Conservation (phyloP, 2,888 invertebrate species). For the Tipula helvola region DNA sequence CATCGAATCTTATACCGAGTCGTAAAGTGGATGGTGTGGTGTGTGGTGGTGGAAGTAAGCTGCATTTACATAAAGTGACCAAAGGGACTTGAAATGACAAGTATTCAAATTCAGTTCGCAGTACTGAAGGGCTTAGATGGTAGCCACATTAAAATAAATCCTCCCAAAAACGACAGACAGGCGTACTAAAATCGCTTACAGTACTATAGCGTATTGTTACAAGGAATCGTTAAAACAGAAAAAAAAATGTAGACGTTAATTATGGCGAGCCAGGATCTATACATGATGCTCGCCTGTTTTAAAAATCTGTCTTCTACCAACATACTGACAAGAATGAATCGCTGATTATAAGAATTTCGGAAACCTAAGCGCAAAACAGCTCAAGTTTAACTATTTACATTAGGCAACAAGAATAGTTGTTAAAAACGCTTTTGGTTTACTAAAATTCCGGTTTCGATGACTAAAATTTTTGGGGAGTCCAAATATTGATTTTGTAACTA, state of each 20-base stretch:
- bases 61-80: constrained; percentile 17
- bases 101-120: neutral
- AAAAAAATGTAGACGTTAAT: too few species aligned
- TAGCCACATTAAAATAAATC: constrained; percentile 17
- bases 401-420: constrained; percentile 21
- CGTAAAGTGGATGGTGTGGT: constrained; percentile 14
- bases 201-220: constrained; percentile 15
- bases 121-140: constrained; percentile 16
- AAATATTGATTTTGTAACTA: constrained; percentile 15
- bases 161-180: too few species aligned
- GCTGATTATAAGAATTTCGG: constrained; percentile 20
- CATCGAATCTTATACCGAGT: constrained; percentile 14
- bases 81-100: neutral
- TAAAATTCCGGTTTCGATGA: constrained; percentile 23
- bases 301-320: constrained; percentile 13
- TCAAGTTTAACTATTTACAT: constrained; percentile 21
- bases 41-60: too few species aligned
- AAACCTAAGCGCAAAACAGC: constrained; percentile 20
- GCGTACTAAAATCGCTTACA: too few species aligned
- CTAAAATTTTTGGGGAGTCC: constrained; percentile 20
- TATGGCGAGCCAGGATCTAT: constrained; percentile 20
- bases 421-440: constrained; percentile 22
- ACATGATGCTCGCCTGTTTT: constrained; percentile 20
- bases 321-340: neutral
- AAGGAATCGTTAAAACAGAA: neutral